Evolutionary conservation across 2,888 invertebrate genomes (phyloP).

Genomic region (Agrilus biguttatus): DNA sequence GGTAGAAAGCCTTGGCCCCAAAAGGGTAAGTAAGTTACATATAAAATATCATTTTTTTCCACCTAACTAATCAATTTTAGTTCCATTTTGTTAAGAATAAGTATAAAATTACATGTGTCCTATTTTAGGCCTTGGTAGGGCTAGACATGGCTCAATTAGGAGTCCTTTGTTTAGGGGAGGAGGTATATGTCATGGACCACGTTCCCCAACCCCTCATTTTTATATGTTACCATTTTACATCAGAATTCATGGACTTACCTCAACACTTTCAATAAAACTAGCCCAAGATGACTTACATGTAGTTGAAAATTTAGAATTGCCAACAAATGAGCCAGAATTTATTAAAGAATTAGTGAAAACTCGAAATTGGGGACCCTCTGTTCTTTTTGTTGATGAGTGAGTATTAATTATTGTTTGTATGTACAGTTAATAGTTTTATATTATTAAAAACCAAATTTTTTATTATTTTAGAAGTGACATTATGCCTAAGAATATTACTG

Average conservation of each 20-base stretch:
- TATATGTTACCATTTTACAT: slow-evolving; percentile 78
- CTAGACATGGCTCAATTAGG: slow-evolving; percentile 84
- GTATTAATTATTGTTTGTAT: slow-evolving; percentile 24
- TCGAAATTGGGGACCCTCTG: slow-evolving; percentile 92
- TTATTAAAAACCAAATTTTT: neutral
- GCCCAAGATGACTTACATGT: slow-evolving; percentile 93
- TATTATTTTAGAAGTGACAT: slow-evolving; percentile 56
- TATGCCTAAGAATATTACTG: slow-evolving; percentile 76
- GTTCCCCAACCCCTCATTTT: slow-evolving; percentile 81
- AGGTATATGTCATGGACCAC: slow-evolving; percentile 78
- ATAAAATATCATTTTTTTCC: neutral
- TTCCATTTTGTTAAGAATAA: neutral
- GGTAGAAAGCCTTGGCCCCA: slow-evolving; percentile 95
- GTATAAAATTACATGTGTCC: neutral
- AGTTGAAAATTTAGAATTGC: slow-evolving; percentile 74
- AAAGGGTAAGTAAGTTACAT: slow-evolving; percentile 47
- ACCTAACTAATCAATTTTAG: neutral
- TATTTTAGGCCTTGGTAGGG: slow-evolving; percentile 46
- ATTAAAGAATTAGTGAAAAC: slow-evolving; percentile 65
- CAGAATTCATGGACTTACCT: slow-evolving; percentile 66
- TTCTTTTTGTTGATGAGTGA: slow-evolving; percentile 84
- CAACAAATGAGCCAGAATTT: slow-evolving; percentile 64
- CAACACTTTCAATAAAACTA: slow-evolving; percentile 77
- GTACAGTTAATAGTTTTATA: neutral
- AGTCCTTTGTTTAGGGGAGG: slow-evolving; percentile 79